phyloP scores from a whole-genome alignment of 1,140 invertebrate species.

The Aethina tumida region DNA sequence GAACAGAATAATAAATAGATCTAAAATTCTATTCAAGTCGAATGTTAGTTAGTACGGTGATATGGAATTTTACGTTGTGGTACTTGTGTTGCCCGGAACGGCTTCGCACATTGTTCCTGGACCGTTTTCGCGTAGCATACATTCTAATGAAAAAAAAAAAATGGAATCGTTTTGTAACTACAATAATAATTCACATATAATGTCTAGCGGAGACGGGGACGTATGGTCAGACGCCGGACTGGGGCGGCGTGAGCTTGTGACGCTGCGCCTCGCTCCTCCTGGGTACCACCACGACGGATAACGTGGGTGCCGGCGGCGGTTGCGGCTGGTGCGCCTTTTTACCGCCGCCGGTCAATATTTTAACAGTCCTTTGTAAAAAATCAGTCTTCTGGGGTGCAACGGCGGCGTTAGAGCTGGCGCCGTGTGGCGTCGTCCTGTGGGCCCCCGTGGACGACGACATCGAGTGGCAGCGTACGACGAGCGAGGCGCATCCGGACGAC shows the following conservation, averaged over 20 bases:
- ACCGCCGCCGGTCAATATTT: slow-evolving; percentile 35
- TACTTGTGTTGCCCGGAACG: too few species aligned
- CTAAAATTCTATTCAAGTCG: too few species aligned
- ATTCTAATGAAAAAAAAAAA: too few species aligned
- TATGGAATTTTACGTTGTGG: too few species aligned
- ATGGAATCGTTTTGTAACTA: slow-evolving; percentile 14
- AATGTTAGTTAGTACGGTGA: too few species aligned
- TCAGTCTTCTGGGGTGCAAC: slow-evolving; percentile 34
- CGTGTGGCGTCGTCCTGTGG: slow-evolving; percentile 14
- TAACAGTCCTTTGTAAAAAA: slow-evolving; percentile 38
- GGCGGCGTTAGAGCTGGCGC: slow-evolving; percentile 16
- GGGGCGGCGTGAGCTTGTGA: slow-evolving; percentile 14
- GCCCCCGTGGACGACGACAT: slow-evolving; percentile 31
- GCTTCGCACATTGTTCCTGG: too few species aligned
- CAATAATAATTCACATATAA: slow-evolving; percentile 24
- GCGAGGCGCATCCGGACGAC: too few species aligned
- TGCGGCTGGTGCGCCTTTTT: slow-evolving; percentile 19
- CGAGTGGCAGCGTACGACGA: slow-evolving; percentile 35
- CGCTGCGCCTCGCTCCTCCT: slow-evolving; percentile 14
- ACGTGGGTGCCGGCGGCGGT: slow-evolving; percentile 20
- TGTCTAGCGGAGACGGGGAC: slow-evolving; percentile 27
- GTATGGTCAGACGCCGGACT: slow-evolving; percentile 31
- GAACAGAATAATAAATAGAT: too few species aligned
- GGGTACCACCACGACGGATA: slow-evolving; percentile 32
- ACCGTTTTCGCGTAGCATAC: too few species aligned